phyloP scores from a whole-genome alignment of 2,113 vertebrate species.

The Xyliphius kryptos region DNA sequence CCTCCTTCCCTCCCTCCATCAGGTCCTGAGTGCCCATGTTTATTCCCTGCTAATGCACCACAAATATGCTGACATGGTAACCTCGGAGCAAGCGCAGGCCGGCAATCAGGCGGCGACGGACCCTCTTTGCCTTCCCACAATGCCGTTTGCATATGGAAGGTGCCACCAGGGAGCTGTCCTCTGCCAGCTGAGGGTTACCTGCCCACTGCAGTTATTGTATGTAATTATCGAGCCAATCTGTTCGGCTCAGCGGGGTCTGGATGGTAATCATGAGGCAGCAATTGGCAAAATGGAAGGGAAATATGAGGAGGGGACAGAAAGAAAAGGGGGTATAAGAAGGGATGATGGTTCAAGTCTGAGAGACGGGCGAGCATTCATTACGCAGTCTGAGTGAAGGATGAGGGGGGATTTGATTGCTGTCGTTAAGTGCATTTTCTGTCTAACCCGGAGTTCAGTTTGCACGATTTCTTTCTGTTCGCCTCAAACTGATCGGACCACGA shows the following conservation, averaged over 20 bases:
- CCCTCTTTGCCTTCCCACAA: slow-evolving; percentile 74
- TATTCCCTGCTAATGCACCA: slow-evolving; percentile 84
- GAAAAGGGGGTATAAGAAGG: slow-evolving; percentile 9
- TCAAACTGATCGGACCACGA: too few relatives aligned
- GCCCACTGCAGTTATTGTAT: slow-evolving; percentile 90
- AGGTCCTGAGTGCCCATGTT: slow-evolving; percentile 77
- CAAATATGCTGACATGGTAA: slow-evolving; percentile 82
- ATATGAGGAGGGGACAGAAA: slow-evolving; percentile 41
- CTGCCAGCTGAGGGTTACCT: slow-evolving; percentile 90
- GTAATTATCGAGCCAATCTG: slow-evolving; percentile 99
- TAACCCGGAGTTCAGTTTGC: slow-evolving; percentile 29
- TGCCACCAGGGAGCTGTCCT: slow-evolving; percentile 82
- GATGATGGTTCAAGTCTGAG: slow-evolving; percentile 52
- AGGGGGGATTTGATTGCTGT: slow-evolving; percentile 48
- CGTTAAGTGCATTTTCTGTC: slow-evolving; percentile 43
- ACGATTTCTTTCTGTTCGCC: slow-evolving; percentile 27
- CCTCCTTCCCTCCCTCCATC: slow-evolving; percentile 44
- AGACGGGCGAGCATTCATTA: slow-evolving; percentile 48
- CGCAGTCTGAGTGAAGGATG: slow-evolving; percentile 39
- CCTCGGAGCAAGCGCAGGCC: slow-evolving; percentile 75
- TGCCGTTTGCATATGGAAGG: slow-evolving; percentile 87
- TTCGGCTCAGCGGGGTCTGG: slow-evolving; percentile 90
- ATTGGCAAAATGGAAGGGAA: slow-evolving; percentile 73
- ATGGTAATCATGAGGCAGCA: slow-evolving; percentile 89
- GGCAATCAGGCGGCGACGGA: slow-evolving; percentile 74